Evolutionary conservation across 2,888 invertebrate species (phyloP), one percentile per base, ranked within the genome.

Genomic region (Polydrusus cervinus): DNA sequence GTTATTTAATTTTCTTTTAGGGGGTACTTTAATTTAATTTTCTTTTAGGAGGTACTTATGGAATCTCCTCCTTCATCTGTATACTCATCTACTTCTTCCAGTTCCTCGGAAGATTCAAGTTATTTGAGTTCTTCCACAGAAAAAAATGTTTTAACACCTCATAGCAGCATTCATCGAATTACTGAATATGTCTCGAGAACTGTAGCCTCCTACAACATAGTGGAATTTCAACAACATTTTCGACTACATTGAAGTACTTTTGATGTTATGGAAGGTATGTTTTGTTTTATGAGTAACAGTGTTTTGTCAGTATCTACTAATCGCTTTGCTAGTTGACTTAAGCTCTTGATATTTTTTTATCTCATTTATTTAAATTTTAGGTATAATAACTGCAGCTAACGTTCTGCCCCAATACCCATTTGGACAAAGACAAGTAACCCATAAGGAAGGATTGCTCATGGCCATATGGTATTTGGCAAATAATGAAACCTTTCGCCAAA

Each of bases 391-490:
- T 16, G 43, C 18, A 40, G 61, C 61, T 9, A 61, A 61, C 14
- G 61, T 40, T 16, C 43, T 61, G 13, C 61, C 40, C 7, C 30
- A 61, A 38, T 61, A 61, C 20, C 11, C 43, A 43, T 40, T 40
- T 40, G 61, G 61, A 40, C 8, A 20, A 34, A 25, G 14, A 30
- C 57, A 34, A 14, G 57, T 57, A 30, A 34, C 14, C 34, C n/a
- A 57, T 57, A 40, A 43, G 18, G 20, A 61, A 14, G 61, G 61
- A 61, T 43, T 61, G 43, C 40, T 61, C 18, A 40, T 38, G n/a
- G n/a, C n/a, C n/a, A n/a, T n/a, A n/a, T n/a, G 75, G 75, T 75
- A 75, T 62, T 25, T 72, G 40, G 60, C 67, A n/a, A 72, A 72
- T 60, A 71, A 43, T 7, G 71, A 75, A 66, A 72, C 71, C 11